Percentiles rank a stretch among this genome's conserved stretches.
These are phyloP conservation scores for Dasyprocta punctata DNA, from an alignment of 2,113 vertebrate species.

Conservation along the genomic window DNA sequence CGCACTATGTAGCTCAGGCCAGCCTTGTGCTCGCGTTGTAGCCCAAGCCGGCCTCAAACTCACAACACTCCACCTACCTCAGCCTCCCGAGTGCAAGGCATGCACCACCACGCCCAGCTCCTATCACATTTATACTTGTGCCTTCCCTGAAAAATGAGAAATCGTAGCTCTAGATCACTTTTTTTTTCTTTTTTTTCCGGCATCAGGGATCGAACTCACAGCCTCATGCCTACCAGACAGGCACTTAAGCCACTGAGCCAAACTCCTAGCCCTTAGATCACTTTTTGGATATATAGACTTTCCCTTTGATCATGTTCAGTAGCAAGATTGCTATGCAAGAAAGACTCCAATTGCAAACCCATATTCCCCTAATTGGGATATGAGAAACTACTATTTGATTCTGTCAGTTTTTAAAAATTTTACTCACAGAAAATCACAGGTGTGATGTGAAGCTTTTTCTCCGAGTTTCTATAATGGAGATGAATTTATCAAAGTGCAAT, in stretches of 20 bases:
- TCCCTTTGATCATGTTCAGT: background rate
- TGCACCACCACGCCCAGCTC: no score
- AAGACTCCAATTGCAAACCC: background rate
- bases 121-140: background rate
- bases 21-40: no score
- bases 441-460: background rate
- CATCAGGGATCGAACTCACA: no score
- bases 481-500: background rate
- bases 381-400: background rate
- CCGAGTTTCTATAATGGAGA: background rate
- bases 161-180: background rate
- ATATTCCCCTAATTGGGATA: background rate
- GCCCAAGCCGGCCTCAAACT: no score
- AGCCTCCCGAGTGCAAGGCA: no score
- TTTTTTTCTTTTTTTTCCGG: no score
- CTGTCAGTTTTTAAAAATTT: constrained; percentile 16
- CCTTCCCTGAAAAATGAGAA: background rate
- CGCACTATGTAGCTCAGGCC: no score
- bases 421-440: background rate
- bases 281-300: no score
- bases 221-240: no score
- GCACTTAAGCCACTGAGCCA: no score
- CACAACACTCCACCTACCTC: no score
- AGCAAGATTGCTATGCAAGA: background rate
- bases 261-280: no score